Evolutionary conservation across 2,888 invertebrate species (phyloP), one percentile per base, ranked within the genome.

Genomic region (Pristionchus exspectatus): DNA sequence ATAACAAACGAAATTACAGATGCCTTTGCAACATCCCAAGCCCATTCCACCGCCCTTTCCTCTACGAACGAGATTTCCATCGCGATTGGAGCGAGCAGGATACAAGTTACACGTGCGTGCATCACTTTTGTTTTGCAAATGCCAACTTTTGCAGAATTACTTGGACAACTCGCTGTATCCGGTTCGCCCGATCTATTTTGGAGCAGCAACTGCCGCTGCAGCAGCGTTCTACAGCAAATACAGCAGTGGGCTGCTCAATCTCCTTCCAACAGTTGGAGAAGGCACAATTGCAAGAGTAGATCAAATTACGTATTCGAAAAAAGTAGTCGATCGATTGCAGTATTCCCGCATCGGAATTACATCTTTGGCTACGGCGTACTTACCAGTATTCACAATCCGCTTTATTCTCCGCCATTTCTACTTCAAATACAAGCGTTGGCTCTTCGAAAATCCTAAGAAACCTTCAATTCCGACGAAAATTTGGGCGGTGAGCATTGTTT

Each of bases 371-470:
- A 83, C 90, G 21, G 90, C 91, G n/a, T 92, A 92, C 59, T 12
- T 89, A 0, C 92, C 93, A 0, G 91, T 93, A 24, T 91, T 93
- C 81, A 24, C 92, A 30, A 72, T 93, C 81, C 92, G 93, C 21
- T 86, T 89, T 38, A 87, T 92, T 56, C 90, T 94, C 27, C 91
- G 91, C 24, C 90, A 92, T 84, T 92, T 93, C 89, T 91, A 92
- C 90, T 94, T 94, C 89, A 90, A 91, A 33, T 94, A 94, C 91
- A 94, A 94, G 85, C 92, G 92, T 86, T 94, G 91, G 85, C 90
- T 94, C 38, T 93, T 92, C 81, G 94, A 94, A 69, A 91, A 92
- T 38, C 92, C 92, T 14, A 94, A 94, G 90, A 93, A 94, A 66
- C 92, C 93, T 16, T 94, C 93, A 0, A 18, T 92, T 18, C 69